Base-by-base conservation (phyloP, 2,113 vertebrate species). In the Rhinogobius similis region DNA sequence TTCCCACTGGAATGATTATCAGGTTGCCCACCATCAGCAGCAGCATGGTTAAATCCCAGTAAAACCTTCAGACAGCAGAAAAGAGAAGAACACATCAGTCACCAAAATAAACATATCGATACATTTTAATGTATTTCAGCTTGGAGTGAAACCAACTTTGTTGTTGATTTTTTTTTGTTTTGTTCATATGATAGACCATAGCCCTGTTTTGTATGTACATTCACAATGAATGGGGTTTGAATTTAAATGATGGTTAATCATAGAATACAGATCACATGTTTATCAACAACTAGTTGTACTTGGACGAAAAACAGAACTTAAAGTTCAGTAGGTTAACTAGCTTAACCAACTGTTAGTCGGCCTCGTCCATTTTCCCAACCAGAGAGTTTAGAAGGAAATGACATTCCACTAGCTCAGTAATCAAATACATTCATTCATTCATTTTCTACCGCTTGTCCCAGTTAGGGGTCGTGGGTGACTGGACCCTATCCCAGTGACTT, bases 1-100 rank as follows among this genome's bases (percentile, higher is more conserved):
- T 99, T 89, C 98, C 98, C 84, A 99, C 98, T 0, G 98, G 98
- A 75, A 99, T 99, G 91, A 99, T 97, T 93, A 99, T 99, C 86
- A 99, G 93, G 92, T 99, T 99, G 65, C 97, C 98, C 75, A 99
- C 98, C 98, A 99, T 99, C 83, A 99, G 93, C 53, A 99, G 92
- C 87, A 99, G 92, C 98, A 99, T 99, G 74, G 96, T 99, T 87
- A 99, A 92, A 90, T 99, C 98, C 98, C 98, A 99, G 65, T 99
- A 99, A 94, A 99, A 99, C 93, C 98, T 99, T 83, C 1, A 52
- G 63, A 80, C 88, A 82, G 91, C 58, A 89, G 0, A 76, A 67
- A 73, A 79, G 27, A 38, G 7, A 68, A 48, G 62, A 4, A 64
- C 10, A 10, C 11, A 3, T 46, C 13, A 2, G 59, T 65, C 21